Base-by-base conservation (phyloP, 2,888 invertebrate species). In the Leptinotarsa tumamoca region DNA sequence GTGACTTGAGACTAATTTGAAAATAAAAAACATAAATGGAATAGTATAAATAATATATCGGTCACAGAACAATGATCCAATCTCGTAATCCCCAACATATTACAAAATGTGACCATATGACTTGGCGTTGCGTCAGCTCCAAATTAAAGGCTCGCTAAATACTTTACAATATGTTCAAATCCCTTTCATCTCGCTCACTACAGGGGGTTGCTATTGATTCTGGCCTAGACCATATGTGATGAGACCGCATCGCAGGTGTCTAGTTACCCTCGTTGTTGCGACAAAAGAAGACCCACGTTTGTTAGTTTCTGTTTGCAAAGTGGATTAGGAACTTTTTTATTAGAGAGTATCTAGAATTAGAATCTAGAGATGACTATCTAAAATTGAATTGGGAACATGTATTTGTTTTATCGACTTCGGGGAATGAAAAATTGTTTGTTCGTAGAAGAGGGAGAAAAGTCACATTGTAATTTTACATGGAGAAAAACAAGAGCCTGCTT, bases 101-200 rank as follows among this genome's bases (percentile, higher is more conserved):
- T 63, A 58, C 27, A 33, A 68, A 75, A 72, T 75, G 54, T 75
- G 68, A 75, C 75, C 75, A 75, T 75, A 75, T 75, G 75, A 72
- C 75, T 75, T 72, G 75, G 33, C 56, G 70, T 67, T 70, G 67
- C 74, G 67, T 74, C 58, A 18, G 61, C 50, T 67, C 54, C 74
- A 70, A 73, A 75, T 78, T 78, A 78, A 78, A 75, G 73, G 68
- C 18, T 75, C 23, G 79, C 82, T 86, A 85, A 85, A 84, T 85
- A 86, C 87, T 86, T 84, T 84, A 83, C 86, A 87, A 87, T 87
- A 87, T 86, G 87, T 80, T 84, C 82, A 67, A 52, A 72, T 79
- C 78, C 75, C 76, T 69, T 67, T 67, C 58, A 70, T 69, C 61
- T 68, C 61, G 67, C 23, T 72, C 73, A 67, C 76, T 61, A 76